These are phyloP conservation scores for Epizoanthus fatuus DNA, from an alignment of 92 coral and sea anemone genomes.

Conservation along the genomic window DNA sequence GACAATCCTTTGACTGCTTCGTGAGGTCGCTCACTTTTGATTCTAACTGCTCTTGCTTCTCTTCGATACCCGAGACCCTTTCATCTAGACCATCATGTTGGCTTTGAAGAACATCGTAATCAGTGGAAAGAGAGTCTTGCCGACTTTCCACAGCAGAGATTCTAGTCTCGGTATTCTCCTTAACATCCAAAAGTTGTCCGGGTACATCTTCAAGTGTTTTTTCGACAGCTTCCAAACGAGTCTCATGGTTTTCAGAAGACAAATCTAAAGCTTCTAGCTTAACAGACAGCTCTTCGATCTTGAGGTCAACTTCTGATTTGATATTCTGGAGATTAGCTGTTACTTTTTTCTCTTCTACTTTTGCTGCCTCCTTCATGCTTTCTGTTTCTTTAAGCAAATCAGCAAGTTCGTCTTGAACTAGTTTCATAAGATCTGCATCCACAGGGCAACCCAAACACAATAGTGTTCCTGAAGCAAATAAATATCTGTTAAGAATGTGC, in stretches of 20 bases:
- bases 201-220: constrained; percentile 26
- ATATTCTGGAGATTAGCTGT: constrained; percentile 54
- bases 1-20: background rate
- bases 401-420: constrained; percentile 70
- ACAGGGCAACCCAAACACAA: constrained; percentile 84
- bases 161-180: constrained; percentile 5
- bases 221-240: constrained; percentile 24
- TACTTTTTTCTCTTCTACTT: constrained; percentile 67
- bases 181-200: constrained; percentile 1
- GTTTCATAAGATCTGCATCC: constrained; percentile 81
- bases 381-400: constrained; percentile 53
- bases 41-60: constrained; percentile 38
- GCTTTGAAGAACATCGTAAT: constrained; percentile 14
- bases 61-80: constrained; percentile 41
- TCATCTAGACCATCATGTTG: constrained; percentile 20
- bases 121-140: constrained; percentile 22
- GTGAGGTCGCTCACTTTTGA: constrained; percentile 51
- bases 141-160: constrained; percentile 22
- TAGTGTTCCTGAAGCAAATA: constrained; percentile 69
- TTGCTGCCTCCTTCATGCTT: constrained; percentile 32
- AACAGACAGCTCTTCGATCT: background rate
- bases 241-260: constrained; percentile 9
- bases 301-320: constrained; percentile 55
- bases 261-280: background rate
- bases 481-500: background rate